phyloP scores from a whole-genome alignment of 2,113 vertebrate species.

The Dipodomys ordii region DNA sequence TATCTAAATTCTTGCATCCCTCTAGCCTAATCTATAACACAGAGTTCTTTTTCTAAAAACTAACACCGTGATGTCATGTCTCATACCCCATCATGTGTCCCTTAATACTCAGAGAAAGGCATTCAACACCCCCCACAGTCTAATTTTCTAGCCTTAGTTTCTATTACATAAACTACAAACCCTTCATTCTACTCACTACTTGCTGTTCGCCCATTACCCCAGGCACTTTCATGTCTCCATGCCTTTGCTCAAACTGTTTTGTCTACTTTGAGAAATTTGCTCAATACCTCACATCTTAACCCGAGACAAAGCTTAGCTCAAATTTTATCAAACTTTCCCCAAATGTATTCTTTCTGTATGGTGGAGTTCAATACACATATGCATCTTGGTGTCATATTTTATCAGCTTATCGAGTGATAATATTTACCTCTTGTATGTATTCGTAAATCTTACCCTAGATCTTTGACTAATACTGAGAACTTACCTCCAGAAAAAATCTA shows the following conservation, averaged over 20 bases:
- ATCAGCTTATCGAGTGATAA: constrained; percentile 32
- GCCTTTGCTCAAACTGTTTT: neutral
- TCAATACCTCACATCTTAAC: neutral
- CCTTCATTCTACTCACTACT: neutral
- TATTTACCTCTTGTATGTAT: neutral
- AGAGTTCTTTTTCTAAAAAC: neutral
- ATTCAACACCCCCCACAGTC: neutral
- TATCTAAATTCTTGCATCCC: neutral
- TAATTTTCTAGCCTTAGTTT: neutral
- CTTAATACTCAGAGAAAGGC: neutral
- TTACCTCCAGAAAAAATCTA: neutral
- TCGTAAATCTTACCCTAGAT: neutral
- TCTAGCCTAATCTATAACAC: neutral
- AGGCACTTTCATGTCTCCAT: neutral
- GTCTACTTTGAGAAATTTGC: neutral
- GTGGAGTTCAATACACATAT: neutral
- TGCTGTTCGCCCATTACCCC: neutral
- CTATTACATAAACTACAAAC: neutral
- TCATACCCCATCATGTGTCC: neutral
- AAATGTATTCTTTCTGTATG: neutral
- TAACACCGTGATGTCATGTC: neutral
- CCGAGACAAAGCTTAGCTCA: neutral
- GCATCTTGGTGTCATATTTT: constrained; percentile 26
- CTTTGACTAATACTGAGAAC: neutral
- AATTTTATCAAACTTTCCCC: neutral